Evolutionary conservation across 2,888 invertebrate species (phyloP).

Genomic region (Julus scandinavius): DNA sequence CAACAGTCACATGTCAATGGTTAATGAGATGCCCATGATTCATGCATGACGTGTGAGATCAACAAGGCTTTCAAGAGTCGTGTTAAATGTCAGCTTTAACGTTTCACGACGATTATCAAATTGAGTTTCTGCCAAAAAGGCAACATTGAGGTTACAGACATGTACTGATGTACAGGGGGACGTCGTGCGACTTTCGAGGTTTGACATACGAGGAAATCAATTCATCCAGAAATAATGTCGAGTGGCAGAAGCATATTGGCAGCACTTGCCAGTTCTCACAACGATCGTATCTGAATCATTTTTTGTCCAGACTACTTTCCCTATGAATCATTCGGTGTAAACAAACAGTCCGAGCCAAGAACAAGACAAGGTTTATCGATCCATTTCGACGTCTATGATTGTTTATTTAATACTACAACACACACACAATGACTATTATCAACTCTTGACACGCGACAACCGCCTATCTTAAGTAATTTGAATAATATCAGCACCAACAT

Average conservation of each 20-base stretch:
- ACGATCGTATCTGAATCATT: not conserved
- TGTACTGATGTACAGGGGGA: not conserved
- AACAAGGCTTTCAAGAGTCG: not conserved
- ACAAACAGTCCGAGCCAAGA: not conserved
- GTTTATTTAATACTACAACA: too few species aligned
- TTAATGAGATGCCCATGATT: not conserved
- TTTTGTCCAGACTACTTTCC: not conserved
- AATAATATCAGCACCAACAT: too few species aligned
- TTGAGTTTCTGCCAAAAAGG: constrained; percentile 12
- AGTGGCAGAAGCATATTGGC: not conserved
- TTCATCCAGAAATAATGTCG: not conserved
- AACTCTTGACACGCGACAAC: too few species aligned
- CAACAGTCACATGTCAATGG: not conserved
- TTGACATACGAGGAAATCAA: constrained; percentile 9
- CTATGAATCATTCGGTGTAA: not conserved
- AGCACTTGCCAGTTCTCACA: not conserved
- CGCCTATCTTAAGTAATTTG: too few species aligned
- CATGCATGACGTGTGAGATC: not conserved
- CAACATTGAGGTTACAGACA: not conserved
- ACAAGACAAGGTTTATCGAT: not conserved
- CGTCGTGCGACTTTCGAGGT: not conserved
- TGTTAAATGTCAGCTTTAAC: not conserved
- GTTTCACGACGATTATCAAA: not conserved
- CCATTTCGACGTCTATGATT: not conserved
- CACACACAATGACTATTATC: too few species aligned